Percentiles rank a stretch among this genome's conserved stretches.
phyloP scores from a whole-genome alignment of 2,888 invertebrate species.

The Parnassius mnemosyne region DNA sequence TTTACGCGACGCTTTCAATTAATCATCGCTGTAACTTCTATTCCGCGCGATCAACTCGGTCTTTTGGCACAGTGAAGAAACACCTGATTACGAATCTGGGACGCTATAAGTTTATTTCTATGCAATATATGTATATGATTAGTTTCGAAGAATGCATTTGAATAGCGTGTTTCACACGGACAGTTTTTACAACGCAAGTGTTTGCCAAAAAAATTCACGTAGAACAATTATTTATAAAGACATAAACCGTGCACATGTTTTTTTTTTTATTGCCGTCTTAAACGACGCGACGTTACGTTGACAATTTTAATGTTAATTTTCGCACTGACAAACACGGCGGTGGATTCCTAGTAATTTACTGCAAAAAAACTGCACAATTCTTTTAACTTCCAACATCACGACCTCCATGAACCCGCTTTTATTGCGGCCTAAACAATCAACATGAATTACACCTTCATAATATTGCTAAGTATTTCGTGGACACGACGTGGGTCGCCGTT shows the following conservation, averaged over 20 bases:
- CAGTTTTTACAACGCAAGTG: constrained; percentile 16
- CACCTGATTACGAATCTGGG: constrained; percentile 46
- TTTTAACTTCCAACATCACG: constrained; percentile 53
- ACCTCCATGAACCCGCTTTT: constrained; percentile 66
- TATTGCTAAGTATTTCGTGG: constrained; percentile 55
- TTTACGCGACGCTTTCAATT: constrained; percentile 58
- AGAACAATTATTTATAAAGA: constrained; percentile 56
- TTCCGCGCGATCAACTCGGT: constrained; percentile 47
- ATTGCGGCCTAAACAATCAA: constrained; percentile 66
- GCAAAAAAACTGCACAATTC: constrained; percentile 77
- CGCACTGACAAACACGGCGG: constrained; percentile 54
- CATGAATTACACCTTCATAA: constrained; percentile 69
- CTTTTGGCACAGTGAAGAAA: constrained; percentile 46
- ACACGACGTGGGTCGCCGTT: constrained; percentile 60
- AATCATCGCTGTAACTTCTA: constrained; percentile 55
- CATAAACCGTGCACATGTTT: constrained; percentile 57
- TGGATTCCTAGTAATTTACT: constrained; percentile 60
- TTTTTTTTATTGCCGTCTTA: constrained; percentile 61
- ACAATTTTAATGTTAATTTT: constrained; percentile 66
- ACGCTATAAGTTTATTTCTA: constrained; percentile 34
- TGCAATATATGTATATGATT: constrained; percentile 17
- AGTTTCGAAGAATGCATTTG: constrained; percentile 33
- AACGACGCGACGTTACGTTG: constrained; percentile 56
- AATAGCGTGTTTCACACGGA: constrained; percentile 26
- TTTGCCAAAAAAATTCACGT: constrained; percentile 13